phyloP scores from a whole-genome alignment of 1,140 invertebrate genomes.

The Anoplophora glabripennis region DNA sequence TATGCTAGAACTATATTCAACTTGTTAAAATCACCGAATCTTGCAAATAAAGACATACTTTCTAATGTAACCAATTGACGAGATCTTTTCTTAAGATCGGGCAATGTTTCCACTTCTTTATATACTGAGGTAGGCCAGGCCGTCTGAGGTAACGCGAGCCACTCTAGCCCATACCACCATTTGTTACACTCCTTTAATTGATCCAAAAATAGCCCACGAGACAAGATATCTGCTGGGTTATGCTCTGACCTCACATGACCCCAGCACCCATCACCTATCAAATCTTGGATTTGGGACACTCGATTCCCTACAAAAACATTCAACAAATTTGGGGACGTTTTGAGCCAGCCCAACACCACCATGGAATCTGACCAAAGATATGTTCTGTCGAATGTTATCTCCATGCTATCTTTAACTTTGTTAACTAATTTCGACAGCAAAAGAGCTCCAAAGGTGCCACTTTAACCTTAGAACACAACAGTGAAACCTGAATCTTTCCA shows the following conservation, averaged over 20 bases:
- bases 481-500: background rate
- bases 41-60: slow-evolving; percentile 5
- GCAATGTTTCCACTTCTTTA: background rate
- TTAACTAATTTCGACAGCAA: background rate
- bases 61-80: background rate
- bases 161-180: slow-evolving; percentile 24
- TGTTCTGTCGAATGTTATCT: background rate
- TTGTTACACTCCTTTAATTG: slow-evolving; percentile 14
- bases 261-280: slow-evolving; percentile 24
- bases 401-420: background rate
- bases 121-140: slow-evolving; percentile 17
- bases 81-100: background rate
- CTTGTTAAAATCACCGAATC: slow-evolving; percentile 9
- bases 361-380: slow-evolving; percentile 29
- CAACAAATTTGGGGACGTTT: slow-evolving; percentile 18
- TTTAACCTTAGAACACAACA: slow-evolving; percentile 14
- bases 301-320: slow-evolving; percentile 38
- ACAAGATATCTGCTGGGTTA: slow-evolving; percentile 41
- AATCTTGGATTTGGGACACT: slow-evolving; percentile 34
- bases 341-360: slow-evolving; percentile 25
- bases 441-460: slow-evolving; percentile 16
- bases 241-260: slow-evolving; percentile 32
- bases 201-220: slow-evolving; percentile 26
- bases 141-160: background rate
- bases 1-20: too few relatives aligned